Base-by-base conservation (phyloP, 2,113 vertebrate genomes). In the Sphaerodactylus townsendi region DNA sequence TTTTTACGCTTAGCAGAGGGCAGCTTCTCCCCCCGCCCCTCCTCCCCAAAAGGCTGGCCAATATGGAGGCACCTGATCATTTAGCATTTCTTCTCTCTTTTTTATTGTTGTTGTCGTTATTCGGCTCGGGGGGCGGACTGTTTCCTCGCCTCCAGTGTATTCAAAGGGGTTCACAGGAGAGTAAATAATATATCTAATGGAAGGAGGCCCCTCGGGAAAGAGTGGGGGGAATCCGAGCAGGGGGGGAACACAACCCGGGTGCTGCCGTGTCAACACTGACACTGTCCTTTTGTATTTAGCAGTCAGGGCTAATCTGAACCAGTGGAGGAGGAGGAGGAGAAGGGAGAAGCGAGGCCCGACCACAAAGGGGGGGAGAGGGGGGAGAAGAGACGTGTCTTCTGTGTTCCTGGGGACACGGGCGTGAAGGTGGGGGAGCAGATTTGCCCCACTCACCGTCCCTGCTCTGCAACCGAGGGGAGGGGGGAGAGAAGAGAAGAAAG, bases 1-100 rank as follows among this genome's bases (percentile, higher is more conserved):
- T 39, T 44, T 59, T 17, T 6, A 1, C 9, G 53, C 19, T n/a
- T n/a, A 35, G 39, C 10, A 70, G 28, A 44, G n/a, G 39, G 7
- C 82, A 59, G 66, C 56, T 89, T 89, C 90, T 89, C 83, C 35
- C 86, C 85, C 89, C 74, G 81, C 79, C 86, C 65, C 3, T n/a
- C 46, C 69, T 30, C 41, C 3, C n/a, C 33, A 85, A 87, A 93
- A 85, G 73, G 73, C 81, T 30, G 77, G 85, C 81, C 92, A 93
- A 94, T 77, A 94, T 93, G 93, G 92, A 93, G 92, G 73, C 94
- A 90, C 75, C 82, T 83, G 87, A 92, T 91, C 92, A 92, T 93
- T 91, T 90, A 88, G 91, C 93, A 84, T 90, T 93, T 91, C 88
- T 78, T n/a, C n/a, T 39, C 37, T 11, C 46, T 28, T 72, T 83